These are phyloP conservation scores for Excalfactoria chinensis DNA, from an alignment of 2,113 vertebrate species.

Conservation along the genomic window DNA sequence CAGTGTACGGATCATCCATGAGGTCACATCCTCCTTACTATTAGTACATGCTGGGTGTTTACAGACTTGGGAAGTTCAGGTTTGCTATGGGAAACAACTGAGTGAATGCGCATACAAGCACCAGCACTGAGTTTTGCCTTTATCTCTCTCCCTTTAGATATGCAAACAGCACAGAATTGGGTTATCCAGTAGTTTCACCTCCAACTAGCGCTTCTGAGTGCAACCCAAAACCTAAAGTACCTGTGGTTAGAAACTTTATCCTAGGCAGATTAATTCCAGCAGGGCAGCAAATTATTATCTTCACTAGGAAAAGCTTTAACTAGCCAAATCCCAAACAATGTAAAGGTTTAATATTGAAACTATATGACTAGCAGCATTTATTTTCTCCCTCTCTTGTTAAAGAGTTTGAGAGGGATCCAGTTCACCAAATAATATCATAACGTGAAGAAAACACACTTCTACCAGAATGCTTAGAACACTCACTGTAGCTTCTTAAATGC, in stretches of 20 bases:
- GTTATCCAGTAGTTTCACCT: background rate
- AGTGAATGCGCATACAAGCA: background rate
- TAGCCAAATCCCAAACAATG: background rate
- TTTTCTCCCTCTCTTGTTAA: background rate
- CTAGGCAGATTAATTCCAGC: background rate
- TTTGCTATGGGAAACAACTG: background rate
- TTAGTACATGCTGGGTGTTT: background rate
- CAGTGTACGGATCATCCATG: background rate
- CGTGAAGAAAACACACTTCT: background rate
- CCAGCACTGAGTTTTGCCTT: background rate
- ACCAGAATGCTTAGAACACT: background rate
- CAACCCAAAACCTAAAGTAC: background rate
- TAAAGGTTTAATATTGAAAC: background rate
- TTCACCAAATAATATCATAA: background rate
- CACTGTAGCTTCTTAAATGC: background rate
- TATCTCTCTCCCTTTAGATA: background rate
- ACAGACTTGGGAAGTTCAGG: background rate
- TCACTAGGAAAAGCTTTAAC: background rate
- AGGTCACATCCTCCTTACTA: background rate
- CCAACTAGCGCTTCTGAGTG: background rate
- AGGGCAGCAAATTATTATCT: background rate
- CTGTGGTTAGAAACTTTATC: background rate
- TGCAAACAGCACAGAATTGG: background rate
- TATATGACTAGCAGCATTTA: background rate
- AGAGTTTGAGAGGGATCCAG: background rate